phyloP scores from a whole-genome alignment of 2,888 invertebrate genomes.

The Blomia tropicalis region DNA sequence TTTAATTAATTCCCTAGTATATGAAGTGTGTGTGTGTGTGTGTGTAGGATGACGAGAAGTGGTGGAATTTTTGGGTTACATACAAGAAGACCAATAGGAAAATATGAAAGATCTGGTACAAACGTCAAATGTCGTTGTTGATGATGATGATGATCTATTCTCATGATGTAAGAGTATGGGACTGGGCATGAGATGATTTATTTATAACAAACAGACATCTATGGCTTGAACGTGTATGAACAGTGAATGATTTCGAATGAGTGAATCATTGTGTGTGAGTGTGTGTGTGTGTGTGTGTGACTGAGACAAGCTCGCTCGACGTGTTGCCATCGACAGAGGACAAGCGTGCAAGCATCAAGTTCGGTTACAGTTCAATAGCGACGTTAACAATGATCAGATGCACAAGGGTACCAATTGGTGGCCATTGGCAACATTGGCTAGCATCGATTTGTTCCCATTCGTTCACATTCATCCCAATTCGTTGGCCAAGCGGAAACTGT shows the following conservation, averaged over 20 bases:
- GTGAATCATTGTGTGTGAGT: neutral
- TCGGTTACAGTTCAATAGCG: conserved; percentile 7
- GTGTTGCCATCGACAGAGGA: conserved; percentile 6
- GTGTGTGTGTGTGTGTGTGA: neutral
- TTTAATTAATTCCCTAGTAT: neutral
- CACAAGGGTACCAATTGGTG: neutral
- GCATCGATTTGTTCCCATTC: conserved; percentile 10
- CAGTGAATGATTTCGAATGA: neutral
- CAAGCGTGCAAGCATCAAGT: neutral
- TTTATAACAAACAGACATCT: conserved; percentile 2
- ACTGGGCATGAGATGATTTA: neutral
- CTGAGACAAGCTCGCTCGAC: no score
- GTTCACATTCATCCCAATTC: neutral
- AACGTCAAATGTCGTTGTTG: neutral
- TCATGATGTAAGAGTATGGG: no score
- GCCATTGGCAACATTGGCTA: conserved; percentile 6
- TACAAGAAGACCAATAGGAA: no score
- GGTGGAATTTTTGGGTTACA: no score
- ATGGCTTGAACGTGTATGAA: neutral
- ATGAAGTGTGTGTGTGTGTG: no score
- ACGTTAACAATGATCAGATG: conserved; percentile 9
- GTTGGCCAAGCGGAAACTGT: conserved; percentile 1
- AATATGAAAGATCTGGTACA: neutral
- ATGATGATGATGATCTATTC: neutral
- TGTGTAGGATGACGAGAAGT: no score